Conservation (phyloP, 2,113 vertebrate species). For the Lates calcarifer region DNA sequence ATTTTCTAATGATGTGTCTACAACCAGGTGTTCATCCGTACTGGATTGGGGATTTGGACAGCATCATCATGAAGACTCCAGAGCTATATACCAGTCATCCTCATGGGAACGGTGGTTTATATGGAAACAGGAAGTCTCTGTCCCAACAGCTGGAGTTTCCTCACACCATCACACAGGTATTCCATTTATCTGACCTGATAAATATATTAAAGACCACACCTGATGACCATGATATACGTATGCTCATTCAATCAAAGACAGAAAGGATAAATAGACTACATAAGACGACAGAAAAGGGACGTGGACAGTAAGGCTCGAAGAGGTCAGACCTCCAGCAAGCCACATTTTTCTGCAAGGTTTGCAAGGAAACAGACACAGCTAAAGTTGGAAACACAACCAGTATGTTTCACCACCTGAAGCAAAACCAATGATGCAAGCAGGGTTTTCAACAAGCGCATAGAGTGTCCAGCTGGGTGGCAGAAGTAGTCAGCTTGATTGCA, state of each 20-base stretch:
- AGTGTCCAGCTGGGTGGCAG: too few species aligned
- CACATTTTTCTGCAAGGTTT: too few species aligned
- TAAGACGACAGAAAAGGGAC: too few species aligned
- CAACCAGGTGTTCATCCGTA: slow-evolving; percentile 86
- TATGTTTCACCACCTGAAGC: too few species aligned
- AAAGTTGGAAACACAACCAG: too few species aligned
- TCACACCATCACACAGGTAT: slow-evolving; percentile 77
- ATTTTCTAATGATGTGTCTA: not conserved
- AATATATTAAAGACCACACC: not conserved
- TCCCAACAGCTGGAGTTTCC: slow-evolving; percentile 92
- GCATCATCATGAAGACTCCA: slow-evolving; percentile 70
- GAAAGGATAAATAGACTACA: not conserved
- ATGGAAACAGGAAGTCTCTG: slow-evolving; percentile 88
- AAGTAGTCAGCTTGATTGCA: too few species aligned
- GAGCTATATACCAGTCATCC: slow-evolving; percentile 57
- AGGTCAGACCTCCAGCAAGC: too few species aligned
- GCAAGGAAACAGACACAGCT: not conserved
- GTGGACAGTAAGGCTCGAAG: too few species aligned
- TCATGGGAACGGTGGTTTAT: slow-evolving; percentile 77
- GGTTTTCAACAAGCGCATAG: too few species aligned
- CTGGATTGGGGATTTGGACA: slow-evolving; percentile 85
- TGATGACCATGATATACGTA: not conserved
- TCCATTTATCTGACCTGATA: not conserved
- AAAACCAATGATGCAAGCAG: too few species aligned
- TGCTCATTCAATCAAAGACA: not conserved